Evolutionary conservation across 2,888 invertebrate genomes (phyloP).

Genomic region (Tinea pellionella): DNA sequence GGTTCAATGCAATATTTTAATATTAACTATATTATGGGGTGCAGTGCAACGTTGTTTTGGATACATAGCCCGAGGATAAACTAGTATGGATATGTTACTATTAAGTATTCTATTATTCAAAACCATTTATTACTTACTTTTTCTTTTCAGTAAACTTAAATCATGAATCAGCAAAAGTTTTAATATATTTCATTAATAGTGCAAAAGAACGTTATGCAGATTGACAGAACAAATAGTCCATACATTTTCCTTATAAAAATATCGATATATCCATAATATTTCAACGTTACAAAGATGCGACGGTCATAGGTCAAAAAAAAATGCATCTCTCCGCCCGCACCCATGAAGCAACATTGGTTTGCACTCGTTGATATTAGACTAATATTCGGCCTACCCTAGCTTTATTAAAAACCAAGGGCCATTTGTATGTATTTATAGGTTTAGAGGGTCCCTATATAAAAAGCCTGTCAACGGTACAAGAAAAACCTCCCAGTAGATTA

Average conservation of each 20-base stretch:
- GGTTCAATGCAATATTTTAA: conserved; percentile 64
- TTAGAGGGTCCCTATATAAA: conserved; percentile 45
- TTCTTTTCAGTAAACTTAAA: too few species aligned
- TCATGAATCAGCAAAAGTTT: too few species aligned
- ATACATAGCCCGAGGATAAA: conserved; percentile 13
- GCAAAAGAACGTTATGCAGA: too few species aligned
- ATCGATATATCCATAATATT: neutral
- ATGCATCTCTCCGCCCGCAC: conserved; percentile 27
- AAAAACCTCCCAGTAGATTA: conserved; percentile 48
- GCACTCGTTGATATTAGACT: conserved; percentile 64
- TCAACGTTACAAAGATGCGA: neutral
- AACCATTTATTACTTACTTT: neutral
- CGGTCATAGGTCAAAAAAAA: conserved; percentile 16
- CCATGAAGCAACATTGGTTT: conserved; percentile 57
- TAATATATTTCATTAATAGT: too few species aligned
- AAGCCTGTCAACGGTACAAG: conserved; percentile 43
- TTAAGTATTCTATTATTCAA: neutral
- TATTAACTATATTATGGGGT: conserved; percentile 64
- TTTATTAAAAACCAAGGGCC: conserved; percentile 65
- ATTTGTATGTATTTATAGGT: conserved; percentile 65
- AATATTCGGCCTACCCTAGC: conserved; percentile 63
- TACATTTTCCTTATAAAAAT: too few species aligned
- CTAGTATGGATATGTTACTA: conserved; percentile 9
- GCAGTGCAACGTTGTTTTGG: conserved; percentile 34
- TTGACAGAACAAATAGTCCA: too few species aligned